These are phyloP conservation scores for Achlya flavicornis DNA, from an alignment of 2,888 invertebrate genomes.

Conservation along the genomic window DNA sequence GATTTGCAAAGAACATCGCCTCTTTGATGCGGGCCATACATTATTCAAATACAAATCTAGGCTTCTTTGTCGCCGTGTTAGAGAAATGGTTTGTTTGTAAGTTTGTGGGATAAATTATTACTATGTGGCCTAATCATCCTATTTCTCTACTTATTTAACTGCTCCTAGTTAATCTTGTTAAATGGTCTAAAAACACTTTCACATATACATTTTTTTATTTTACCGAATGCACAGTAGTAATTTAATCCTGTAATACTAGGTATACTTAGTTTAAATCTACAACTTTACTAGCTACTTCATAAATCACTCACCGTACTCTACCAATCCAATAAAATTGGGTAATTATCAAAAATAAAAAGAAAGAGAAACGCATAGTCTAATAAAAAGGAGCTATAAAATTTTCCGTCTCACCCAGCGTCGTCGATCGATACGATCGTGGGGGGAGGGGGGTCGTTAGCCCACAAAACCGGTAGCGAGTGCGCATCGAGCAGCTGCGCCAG, in stretches of 20 bases:
- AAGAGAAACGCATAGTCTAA: constrained; percentile 26
- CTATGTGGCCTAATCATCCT: no score
- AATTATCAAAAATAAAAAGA: constrained; percentile 16
- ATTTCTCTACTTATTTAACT: no score
- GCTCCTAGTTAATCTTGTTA: not conserved
- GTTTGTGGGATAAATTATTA: not conserved
- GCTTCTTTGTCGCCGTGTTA: constrained; percentile 26
- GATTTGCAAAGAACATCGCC: constrained; percentile 58
- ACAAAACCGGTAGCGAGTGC: constrained; percentile 81
- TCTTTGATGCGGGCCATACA: constrained; percentile 48
- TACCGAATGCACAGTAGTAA: no score
- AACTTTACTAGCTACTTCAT: not conserved
- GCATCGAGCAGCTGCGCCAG: constrained; percentile 78
- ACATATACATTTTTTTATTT: not conserved
- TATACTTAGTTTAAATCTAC: no score
- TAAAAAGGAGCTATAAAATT: constrained; percentile 61
- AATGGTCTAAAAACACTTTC: no score
- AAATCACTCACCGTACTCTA: constrained; percentile 15
- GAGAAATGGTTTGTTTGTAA: not conserved
- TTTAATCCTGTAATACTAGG: no score
- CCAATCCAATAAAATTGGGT: constrained; percentile 17
- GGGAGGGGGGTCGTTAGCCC: constrained; percentile 70
- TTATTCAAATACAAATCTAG: constrained; percentile 45
- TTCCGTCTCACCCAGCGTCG: constrained; percentile 59
- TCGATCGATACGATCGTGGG: constrained; percentile 48